phyloP scores from a whole-genome alignment of 2,888 invertebrate species.

The Leptopilina syphax region DNA sequence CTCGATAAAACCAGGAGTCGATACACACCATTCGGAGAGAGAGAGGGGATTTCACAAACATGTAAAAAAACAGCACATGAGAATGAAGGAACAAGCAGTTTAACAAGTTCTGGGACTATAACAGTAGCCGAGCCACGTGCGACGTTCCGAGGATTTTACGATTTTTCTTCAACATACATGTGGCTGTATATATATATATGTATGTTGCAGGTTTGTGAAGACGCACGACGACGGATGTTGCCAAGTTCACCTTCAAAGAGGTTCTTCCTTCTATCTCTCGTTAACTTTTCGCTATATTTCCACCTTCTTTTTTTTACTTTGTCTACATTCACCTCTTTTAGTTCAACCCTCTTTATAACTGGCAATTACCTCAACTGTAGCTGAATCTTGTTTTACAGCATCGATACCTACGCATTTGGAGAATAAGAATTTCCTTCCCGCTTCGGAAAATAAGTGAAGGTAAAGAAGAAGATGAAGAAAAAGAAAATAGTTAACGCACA shows the following conservation, averaged over 20 bases:
- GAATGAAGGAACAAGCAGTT: neutral
- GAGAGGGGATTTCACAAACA: neutral
- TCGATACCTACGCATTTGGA: slow-evolving; percentile 31
- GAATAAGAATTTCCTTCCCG: slow-evolving; percentile 24
- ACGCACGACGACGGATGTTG: neutral
- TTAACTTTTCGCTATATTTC: slow-evolving; percentile 28
- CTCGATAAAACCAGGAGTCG: slow-evolving; percentile 26
- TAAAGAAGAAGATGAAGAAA: neutral
- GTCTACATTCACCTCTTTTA: neutral
- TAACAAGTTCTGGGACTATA: neutral
- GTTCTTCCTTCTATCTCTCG: slow-evolving; percentile 27
- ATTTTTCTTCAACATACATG: neutral
- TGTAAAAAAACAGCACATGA: neutral
- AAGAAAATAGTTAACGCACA: neutral
- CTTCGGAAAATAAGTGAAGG: neutral
- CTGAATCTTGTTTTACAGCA: slow-evolving; percentile 35
- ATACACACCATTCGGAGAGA: neutral
- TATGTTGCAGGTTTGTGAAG: neutral
- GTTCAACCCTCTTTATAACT: neutral
- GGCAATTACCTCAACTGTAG: slow-evolving; percentile 25
- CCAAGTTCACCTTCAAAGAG: slow-evolving; percentile 26
- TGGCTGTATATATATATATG: neutral
- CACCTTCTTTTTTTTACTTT: slow-evolving; percentile 10
- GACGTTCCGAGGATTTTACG: neutral
- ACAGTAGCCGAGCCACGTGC: slow-evolving; percentile 33